phyloP scores from a whole-genome alignment of 2,113 vertebrate genomes.

The Semnornis frantzii region DNA sequence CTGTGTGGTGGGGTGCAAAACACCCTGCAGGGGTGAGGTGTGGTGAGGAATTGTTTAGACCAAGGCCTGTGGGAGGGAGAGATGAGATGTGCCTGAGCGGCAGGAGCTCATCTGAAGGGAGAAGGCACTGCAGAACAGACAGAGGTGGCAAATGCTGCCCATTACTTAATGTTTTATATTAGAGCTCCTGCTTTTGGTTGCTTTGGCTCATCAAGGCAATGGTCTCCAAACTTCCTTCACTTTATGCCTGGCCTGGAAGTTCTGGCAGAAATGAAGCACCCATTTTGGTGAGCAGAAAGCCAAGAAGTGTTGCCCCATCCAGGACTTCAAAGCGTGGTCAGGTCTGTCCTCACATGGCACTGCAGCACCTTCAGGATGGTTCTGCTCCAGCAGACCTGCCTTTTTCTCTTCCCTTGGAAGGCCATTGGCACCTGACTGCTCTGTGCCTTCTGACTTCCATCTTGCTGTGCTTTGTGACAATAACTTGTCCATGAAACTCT shows the following conservation, averaged over 20 bases:
- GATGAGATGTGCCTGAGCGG: neutral
- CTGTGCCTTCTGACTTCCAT: neutral
- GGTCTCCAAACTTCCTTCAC: neutral
- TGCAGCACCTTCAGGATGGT: neutral
- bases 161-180: neutral
- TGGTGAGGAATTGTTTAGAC: neutral
- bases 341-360: neutral
- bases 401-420: neutral
- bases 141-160: neutral
- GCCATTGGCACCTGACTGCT: neutral
- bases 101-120: neutral
- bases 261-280: neutral
- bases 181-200: neutral
- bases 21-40: neutral
- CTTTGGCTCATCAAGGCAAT: neutral
- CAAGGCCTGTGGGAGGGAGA: neutral
- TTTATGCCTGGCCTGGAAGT: neutral
- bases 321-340: neutral
- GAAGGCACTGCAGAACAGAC: neutral
- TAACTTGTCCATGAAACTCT: fast-evolving
- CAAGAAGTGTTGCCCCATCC: neutral
- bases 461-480: neutral
- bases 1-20: neutral
- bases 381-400: neutral
- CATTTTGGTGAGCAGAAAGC: neutral